Evolutionary conservation across 2,888 invertebrate genomes (phyloP).

Genomic region (Mimas tiliae): DNA sequence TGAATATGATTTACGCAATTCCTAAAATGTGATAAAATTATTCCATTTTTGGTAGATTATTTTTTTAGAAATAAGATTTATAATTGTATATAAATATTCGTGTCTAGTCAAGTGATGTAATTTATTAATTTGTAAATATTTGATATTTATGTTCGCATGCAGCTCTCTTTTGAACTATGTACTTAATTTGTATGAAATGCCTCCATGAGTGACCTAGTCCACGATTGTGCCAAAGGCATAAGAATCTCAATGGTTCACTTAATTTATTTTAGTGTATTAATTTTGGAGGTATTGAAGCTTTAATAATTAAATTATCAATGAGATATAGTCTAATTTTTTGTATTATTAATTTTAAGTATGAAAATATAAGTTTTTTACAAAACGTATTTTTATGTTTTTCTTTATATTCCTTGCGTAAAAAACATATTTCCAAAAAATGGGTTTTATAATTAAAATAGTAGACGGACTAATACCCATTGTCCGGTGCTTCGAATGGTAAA

Average conservation of each 20-base stretch:
- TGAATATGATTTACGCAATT: conserved; percentile 64
- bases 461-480: too few species aligned
- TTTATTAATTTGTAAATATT: conserved; percentile 36
- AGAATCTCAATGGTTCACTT: conserved; percentile 66
- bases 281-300: conserved; percentile 60
- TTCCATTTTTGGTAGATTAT: conserved; percentile 63
- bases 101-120: conserved; percentile 43
- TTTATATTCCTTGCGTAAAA: not conserved
- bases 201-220: conserved; percentile 61
- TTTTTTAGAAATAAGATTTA: conserved; percentile 41
- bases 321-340: conserved; percentile 53
- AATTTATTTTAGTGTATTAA: conserved; percentile 48
- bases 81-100: conserved; percentile 38
- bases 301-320: conserved; percentile 72
- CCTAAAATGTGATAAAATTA: conserved; percentile 81
- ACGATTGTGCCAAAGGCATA: conserved; percentile 75
- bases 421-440: not conserved
- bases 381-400: conserved; percentile 23
- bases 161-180: conserved; percentile 59
- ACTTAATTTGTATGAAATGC: conserved; percentile 36
- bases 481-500: too few species aligned
- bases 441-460: not conserved
- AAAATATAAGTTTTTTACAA: conserved; percentile 55
- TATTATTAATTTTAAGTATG: conserved; percentile 50
- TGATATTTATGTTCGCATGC: conserved; percentile 33